Evolutionary conservation across 2,888 invertebrate genomes (phyloP), one percentile per base, ranked within the genome.

Genomic region (Graphium colonna): DNA sequence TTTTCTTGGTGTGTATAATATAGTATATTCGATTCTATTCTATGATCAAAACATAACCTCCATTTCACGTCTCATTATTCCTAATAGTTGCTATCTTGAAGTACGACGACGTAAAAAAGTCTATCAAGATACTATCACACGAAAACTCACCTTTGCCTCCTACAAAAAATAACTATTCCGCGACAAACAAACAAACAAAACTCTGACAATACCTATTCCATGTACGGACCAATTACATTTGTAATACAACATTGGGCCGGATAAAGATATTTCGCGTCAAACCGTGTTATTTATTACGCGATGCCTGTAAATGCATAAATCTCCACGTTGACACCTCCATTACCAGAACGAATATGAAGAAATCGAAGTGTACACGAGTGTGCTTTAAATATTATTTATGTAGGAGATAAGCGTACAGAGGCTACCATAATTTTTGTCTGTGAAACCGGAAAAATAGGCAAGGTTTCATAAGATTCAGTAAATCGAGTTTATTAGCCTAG

Each of bases 211-310:
- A n/a, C n/a, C n/a, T n/a, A n/a, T n/a, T n/a, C n/a, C n/a, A n/a
- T n/a, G n/a, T n/a, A n/a, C n/a, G n/a, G 68, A 65, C 67, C 78
- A 77, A 77, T 77, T 76, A 77, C 68, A 62, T 68, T 68, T 76
- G 78, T 79, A 76, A 75, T 80, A 79, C 71, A 67, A 61, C 68
- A 48, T 55, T 61, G 58, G 61, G 56, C 65, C 65, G 63, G 61
- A 69, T 68, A 64, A 64, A 62, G 68, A 67, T 66, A 65, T 51
- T 51, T 63, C 60, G 63, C 63, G 12, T 68, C 60, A 45, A 62
- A 60, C 59, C 58, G 70, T 17, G 39, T 44, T 76, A 75, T 77
- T 79, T 79, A 73, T 75, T 64, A 67, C 63, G 56, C 52, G 57
- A 51, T 44, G 55, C 61, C 60, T 60, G 72, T 68, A 71, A 72